Evolutionary conservation across 2,888 invertebrate species (phyloP), one percentile per base, ranked within the genome.

Genomic region (Lobophora halterata): DNA sequence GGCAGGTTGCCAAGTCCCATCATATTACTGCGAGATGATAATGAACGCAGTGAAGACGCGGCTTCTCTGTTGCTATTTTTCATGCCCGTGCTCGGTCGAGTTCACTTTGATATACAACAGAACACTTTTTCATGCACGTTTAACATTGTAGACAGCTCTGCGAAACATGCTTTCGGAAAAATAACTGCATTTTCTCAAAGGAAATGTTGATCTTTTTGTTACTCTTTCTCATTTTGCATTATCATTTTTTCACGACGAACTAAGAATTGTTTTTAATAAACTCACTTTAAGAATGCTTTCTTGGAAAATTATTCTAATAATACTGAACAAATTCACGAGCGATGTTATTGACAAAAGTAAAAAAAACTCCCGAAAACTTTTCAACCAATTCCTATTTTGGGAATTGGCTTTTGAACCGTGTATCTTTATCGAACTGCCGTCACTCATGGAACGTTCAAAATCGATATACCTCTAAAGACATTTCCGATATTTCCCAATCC

Each of bases 1-100:
- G 73, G 78, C 77, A 67, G 67, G 55, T 65, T 72, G 83, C 85
- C 82, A 85, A 81, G 75, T 77, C 71, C 69, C 76, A 74, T 83
- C 79, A 80, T 80, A 79, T 79, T 77, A 80, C 70, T 66, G 64
- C 68, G 70, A 67, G 66, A 75, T 77, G 69, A 79, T 83, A 80
- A 82, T 79, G 72, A 82, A 76, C 65, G 64, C 62, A 50, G 49
- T n/a, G n/a, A n/a, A n/a, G n/a, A n/a, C n/a, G n/a, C n/a, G n/a
- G n/a, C n/a, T 63, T 65, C 65, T 59, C 59, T 65, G 63, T 68
- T 71, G 61, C 61, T 52, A 61, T 63, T 65, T 65, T 68, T 66
- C 57, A 52, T 44, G 35, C 54, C 55, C 52, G 52, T 50, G 46
- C 34, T 31, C 31, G 27, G 42, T 38, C 36, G 40, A 49, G 41